A percentile compares a stretch with the other conserved stretches of the same genome.
Conservation (phyloP, 1,140 invertebrate species). For the Aphidius gifuensis region DNA sequence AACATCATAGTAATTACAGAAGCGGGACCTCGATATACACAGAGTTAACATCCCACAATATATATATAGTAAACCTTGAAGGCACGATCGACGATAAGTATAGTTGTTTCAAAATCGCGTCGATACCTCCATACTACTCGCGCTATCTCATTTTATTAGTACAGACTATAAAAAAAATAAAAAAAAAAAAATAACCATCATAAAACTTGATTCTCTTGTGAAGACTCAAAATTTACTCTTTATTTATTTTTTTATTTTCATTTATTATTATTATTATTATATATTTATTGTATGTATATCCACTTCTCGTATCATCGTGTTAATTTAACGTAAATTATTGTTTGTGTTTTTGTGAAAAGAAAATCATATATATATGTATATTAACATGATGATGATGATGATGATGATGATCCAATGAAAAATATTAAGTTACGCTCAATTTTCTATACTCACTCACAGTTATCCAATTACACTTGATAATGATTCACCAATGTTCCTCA, state of each 20-base stretch:
- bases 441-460: conserved; percentile 27
- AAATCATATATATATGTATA: too few relatives aligned
- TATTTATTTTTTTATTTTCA: conserved; percentile 2
- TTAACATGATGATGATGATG: too few relatives aligned
- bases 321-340: too few relatives aligned
- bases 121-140: conserved; percentile 43
- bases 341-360: too few relatives aligned
- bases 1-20: conserved; percentile 52
- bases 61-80: conserved; percentile 45
- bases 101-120: conserved; percentile 52
- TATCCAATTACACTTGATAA: conserved; percentile 28
- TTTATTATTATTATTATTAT: background rate
- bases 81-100: conserved; percentile 55
- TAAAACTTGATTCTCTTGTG: background rate
- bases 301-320: too few relatives aligned
- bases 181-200: conserved; percentile 37
- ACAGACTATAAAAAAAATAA: conserved; percentile 46
- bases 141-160: conserved; percentile 53
- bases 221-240: conserved; percentile 6
- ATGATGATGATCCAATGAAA: background rate
- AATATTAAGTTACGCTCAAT: conserved; percentile 27
- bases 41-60: conserved; percentile 28
- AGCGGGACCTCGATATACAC: conserved; percentile 40
- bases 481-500: conserved; percentile 23
- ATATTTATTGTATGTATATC: background rate